These are phyloP conservation scores for Theocolax elegans DNA, from an alignment of 1,140 invertebrate species.

Conservation along the genomic window DNA sequence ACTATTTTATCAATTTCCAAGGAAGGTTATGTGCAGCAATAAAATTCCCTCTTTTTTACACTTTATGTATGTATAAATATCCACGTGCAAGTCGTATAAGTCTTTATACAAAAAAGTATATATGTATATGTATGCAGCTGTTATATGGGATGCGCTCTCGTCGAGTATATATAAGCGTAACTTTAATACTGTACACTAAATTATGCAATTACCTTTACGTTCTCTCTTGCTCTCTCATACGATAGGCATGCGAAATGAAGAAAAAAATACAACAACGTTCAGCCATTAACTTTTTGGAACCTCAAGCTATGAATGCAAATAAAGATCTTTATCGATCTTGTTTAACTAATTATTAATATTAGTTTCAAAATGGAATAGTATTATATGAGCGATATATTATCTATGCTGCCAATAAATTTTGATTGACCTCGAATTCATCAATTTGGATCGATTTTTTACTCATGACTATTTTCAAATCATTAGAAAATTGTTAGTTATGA, in stretches of 20 bases:
- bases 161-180: conserved; percentile 34
- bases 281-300: not conserved
- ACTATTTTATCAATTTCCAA: conserved; percentile 27
- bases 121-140: not conserved
- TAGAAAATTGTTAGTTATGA: no score
- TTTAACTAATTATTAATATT: not conserved
- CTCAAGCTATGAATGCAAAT: conserved; percentile 18
- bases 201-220: conserved; percentile 58
- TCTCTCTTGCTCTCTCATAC: not conserved
- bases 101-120: no score
- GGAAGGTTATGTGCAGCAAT: conserved; percentile 28
- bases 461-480: no score
- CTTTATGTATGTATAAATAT: no score
- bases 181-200: conserved; percentile 55
- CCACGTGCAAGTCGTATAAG: no score
- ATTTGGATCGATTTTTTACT: no score
- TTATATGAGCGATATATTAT: no score
- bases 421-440: no score
- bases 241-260: no score
- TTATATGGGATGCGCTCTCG: not conserved
- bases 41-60: conserved; percentile 23
- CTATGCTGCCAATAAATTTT: no score
- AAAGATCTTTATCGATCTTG: conserved; percentile 11
- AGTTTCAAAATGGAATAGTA: no score
- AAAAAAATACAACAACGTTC: no score